Conservation (phyloP, 2,888 invertebrate species). For the Bugula neritina region DNA sequence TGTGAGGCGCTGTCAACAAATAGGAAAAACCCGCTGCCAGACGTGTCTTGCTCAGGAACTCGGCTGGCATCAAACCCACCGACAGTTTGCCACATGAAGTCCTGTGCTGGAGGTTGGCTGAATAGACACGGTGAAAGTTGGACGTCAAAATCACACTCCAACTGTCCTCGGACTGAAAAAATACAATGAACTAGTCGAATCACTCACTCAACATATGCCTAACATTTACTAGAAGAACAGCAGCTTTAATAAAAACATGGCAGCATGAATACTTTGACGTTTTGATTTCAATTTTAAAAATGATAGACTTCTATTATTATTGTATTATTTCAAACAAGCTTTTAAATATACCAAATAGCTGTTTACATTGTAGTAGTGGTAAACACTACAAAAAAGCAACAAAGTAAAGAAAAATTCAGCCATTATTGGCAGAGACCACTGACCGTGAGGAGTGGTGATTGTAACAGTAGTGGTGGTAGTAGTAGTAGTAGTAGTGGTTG, state of each 20-base stretch:
- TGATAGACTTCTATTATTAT: no score
- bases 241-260: no score
- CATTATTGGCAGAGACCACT: no score
- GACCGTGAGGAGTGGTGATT: conserved; percentile 1
- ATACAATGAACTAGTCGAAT: not conserved
- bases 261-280: no score
- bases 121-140: not conserved
- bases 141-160: not conserved
- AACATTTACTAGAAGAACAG: no score
- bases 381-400: no score
- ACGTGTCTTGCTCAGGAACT: not conserved
- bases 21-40: not conserved
- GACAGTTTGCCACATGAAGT: not conserved
- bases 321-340: no score
- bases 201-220: not conserved
- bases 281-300: no score
- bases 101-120: not conserved
- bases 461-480: not conserved
- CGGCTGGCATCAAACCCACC: not conserved
- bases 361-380: no score
- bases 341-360: no score
- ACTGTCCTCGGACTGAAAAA: not conserved
- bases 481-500: conserved; percentile 5
- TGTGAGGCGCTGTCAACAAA: conserved; percentile 7
- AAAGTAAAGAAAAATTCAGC: no score